Evolutionary conservation across 2,888 invertebrate genomes (phyloP).

Genomic region (Chrysodeixis includens): DNA sequence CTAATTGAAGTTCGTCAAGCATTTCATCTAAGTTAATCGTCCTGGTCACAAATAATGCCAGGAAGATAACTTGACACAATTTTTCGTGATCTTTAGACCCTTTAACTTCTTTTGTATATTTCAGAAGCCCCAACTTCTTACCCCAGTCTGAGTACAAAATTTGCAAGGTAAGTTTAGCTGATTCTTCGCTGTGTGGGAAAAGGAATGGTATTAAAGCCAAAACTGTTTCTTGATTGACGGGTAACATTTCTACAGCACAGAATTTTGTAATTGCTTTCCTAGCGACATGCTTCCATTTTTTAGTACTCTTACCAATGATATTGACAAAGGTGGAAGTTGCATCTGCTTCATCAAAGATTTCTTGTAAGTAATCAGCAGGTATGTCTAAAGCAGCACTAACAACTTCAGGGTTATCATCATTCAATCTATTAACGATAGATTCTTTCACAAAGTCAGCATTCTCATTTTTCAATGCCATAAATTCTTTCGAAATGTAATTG

Average conservation of each 20-base stretch:
- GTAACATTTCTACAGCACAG: constrained; percentile 77
- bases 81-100: constrained; percentile 63
- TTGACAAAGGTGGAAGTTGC: constrained; percentile 85
- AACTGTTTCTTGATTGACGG: constrained; percentile 89
- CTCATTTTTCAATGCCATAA: constrained; percentile 81
- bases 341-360: constrained; percentile 80
- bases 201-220: constrained; percentile 90
- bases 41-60: constrained; percentile 73
- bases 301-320: constrained; percentile 83
- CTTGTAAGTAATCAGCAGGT: constrained; percentile 71
- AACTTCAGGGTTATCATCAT: constrained; percentile 91
- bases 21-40: constrained; percentile 67
- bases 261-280: constrained; percentile 82
- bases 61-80: constrained; percentile 73
- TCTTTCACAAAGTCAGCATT: constrained; percentile 90
- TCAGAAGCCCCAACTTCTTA: constrained; percentile 70
- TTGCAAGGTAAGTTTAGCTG: constrained; percentile 70
- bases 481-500: constrained; percentile 89
- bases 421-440: constrained; percentile 90
- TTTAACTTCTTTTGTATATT: constrained; percentile 60
- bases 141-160: constrained; percentile 81
- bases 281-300: constrained; percentile 81
- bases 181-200: constrained; percentile 85
- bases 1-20: constrained; percentile 70
- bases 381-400: constrained; percentile 88